Base-by-base conservation (phyloP, 35 echinoderm and acorn worm genomes). In the Lytechinus variegatus region DNA sequence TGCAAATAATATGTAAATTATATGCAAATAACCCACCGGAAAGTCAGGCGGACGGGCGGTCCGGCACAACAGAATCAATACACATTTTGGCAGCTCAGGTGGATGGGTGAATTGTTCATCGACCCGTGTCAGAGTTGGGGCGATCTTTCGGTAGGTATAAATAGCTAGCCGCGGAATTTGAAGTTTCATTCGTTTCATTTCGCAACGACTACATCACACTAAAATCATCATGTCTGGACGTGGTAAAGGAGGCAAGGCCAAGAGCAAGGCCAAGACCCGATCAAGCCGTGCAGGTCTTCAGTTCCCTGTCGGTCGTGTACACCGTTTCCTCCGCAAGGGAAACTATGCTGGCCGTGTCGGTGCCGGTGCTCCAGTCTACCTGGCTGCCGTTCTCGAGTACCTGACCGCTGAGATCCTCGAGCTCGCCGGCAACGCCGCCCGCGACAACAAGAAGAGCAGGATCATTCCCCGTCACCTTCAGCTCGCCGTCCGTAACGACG, bases 371-470 rank as follows among this genome's bases (percentile, higher is more conserved):
- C 97, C 97, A 1, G 97, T 97, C 4, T 97, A 97, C 94, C 58
- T 97, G 51, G 96, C 97, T 12, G 97, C 97, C 44, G 97, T 97
- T 27, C 86, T 97, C 60, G 97, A 97, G 52, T 97, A 97, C 89
- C 61, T 97, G 94, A 94, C 96, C 29, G 97, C 97, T 79, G 97
- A 97, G 95, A 97, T 97, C 91, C 93, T 97, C 55, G 97, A 97
- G 96, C 95, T 97, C 66, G 97, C 97, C 6, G 97, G 97, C 52
- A 97, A 97, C 94, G 97, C 97, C 28, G 96, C 97, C 96, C 95
- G 97, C 87, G 97, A 97, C 96, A 97, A 97, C 94, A 97, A 97
- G 95, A 97, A 97, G 89, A 96, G 87, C 52, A 95, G 97, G 94
- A 95, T 97, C 91, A 96, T 95, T 71, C 97, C 97, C 54, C 97